Conservation (phyloP, 2,113 vertebrate genomes). For the Phocoena sinus region DNA sequence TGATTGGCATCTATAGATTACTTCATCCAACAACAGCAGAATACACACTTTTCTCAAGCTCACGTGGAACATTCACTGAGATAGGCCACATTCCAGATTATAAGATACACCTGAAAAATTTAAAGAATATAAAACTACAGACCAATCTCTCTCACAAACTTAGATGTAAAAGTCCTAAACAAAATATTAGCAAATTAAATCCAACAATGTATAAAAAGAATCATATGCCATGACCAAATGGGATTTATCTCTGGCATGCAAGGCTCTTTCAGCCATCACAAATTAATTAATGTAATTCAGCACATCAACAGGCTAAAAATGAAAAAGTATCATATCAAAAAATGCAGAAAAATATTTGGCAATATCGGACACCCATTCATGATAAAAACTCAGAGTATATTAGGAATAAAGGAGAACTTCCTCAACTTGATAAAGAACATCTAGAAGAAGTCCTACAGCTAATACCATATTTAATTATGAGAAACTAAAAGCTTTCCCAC, state of each 20-base stretch:
- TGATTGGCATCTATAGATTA: too few relatives aligned
- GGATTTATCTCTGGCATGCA: background rate
- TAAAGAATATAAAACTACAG: background rate
- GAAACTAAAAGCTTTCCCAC: background rate
- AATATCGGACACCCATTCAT: background rate
- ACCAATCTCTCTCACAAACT: background rate
- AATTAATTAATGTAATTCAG: background rate
- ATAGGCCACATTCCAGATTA: background rate
- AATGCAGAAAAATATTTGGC: background rate
- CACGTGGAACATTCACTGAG: background rate
- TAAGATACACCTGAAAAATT: background rate
- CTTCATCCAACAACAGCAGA: background rate
- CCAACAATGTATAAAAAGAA: background rate
- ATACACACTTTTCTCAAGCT: background rate
- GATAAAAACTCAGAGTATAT: background rate
- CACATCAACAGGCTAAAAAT: background rate
- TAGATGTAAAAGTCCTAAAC: background rate
- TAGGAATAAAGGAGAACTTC: background rate
- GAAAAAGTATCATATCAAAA: background rate
- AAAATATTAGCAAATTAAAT: background rate
- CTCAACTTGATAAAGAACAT: background rate
- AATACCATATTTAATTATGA: background rate
- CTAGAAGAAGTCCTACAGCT: background rate
- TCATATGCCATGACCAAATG: background rate
- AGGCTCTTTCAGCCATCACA: background rate